Base-by-base conservation (phyloP, 2,797 vertebrate genomes). In the Myotis planiceps region DNA sequence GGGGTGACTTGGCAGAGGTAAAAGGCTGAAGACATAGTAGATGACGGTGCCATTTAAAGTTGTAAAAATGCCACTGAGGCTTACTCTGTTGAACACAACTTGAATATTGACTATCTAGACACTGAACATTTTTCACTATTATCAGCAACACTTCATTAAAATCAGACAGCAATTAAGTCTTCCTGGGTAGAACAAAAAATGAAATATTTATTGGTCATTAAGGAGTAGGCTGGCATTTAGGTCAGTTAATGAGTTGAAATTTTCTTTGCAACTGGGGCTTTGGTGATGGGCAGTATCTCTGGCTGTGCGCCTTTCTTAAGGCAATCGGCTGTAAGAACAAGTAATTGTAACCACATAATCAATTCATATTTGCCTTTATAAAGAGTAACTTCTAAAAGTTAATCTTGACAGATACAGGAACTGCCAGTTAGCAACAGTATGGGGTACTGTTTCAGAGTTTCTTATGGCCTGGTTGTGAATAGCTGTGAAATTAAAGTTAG, bases 61-160 rank as follows among this genome's bases (percentile, higher is more conserved):
- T 3, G 16, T 27, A 75, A 55, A 92, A 96, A 94, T 95, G 66
- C 81, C 16, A 23, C 79, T 82, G 87, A 95, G 76, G 83, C 91
- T 96, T 55, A 65, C 16, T 37, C 69, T 8, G n/a, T 88, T 85
- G 79, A 96, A 60, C 34, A 0, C 63, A 37, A 42, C 45, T 96
- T 45, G 90, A 91, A 65, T 94, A 47, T 37, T 29, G 81, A 97
- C 8, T 65, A 51, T 69, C 65, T 1, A 76, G 51, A 65, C 94
- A 8, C 1, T 10, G 29, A 92, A 92, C 92, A 47, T 88, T 93
- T 88, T 92, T 92, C 23, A 90, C 96, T 92, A 88, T 66, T 95
- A 83, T 92, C 96, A 97, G 93, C 93, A 97, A 97, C 79, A 75
- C 90, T 96, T 98, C 96, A 91, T 98, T 98, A 98, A 96, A 91